These are phyloP conservation scores for Orchestia grillus DNA, from an alignment of 1,140 invertebrate genomes.

Conservation along the genomic window DNA sequence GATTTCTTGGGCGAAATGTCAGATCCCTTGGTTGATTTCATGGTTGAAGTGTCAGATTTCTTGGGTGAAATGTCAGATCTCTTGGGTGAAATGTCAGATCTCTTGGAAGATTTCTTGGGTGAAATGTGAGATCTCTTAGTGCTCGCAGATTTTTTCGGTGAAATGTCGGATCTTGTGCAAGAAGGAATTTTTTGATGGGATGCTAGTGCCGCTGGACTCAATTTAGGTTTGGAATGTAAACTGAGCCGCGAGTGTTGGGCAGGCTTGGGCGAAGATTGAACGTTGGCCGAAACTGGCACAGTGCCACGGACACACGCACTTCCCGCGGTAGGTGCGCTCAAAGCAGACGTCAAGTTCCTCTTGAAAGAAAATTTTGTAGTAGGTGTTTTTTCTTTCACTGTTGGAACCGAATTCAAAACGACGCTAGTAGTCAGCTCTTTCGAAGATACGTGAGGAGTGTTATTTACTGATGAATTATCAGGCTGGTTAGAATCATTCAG, in stretches of 20 bases:
- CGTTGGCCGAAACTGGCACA: background rate
- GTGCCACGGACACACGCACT: background rate
- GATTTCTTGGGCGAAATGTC: background rate
- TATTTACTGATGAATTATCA: background rate
- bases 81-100: background rate
- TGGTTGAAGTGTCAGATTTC: background rate
- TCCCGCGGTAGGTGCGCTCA: background rate
- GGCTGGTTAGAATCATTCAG: background rate
- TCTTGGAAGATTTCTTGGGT: background rate
- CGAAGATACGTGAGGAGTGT: background rate
- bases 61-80: background rate
- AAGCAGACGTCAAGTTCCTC: background rate
- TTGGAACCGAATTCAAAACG: background rate
- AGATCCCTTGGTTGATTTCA: background rate
- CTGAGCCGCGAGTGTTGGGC: background rate
- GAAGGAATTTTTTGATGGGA: conserved; percentile 15
- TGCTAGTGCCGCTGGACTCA: background rate
- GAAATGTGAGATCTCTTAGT: background rate
- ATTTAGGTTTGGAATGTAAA: background rate
- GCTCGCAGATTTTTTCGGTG: background rate
- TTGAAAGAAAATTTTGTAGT: conserved; percentile 10
- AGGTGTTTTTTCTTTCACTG: background rate
- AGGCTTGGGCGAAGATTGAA: background rate
- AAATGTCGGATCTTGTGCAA: background rate
- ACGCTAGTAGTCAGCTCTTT: background rate